Percentiles rank a stretch among this genome's conserved stretches.
Evolutionary conservation across 2,797 vertebrate genomes (phyloP).

Genomic region (Paguma larvata): DNA sequence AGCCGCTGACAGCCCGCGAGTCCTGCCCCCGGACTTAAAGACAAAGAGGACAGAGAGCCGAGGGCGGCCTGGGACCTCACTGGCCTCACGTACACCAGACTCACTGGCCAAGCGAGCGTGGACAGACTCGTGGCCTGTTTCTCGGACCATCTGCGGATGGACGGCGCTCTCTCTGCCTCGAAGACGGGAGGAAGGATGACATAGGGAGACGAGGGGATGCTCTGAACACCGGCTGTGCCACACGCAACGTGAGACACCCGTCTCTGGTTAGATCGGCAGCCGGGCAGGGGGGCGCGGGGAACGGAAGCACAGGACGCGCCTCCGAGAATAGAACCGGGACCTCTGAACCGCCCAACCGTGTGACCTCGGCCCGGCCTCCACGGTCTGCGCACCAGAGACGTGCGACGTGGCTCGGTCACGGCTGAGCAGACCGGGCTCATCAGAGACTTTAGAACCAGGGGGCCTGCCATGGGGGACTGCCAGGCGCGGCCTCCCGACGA

Average conservation of each 20-base stretch:
- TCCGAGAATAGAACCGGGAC: not conserved
- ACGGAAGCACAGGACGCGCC: not conserved
- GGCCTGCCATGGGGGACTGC: not conserved
- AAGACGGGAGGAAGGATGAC: fast-evolving
- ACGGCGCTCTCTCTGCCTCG: fast-evolving
- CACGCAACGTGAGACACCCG: no score
- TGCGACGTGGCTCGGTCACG: not conserved
- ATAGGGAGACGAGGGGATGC: not conserved
- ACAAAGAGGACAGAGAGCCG: not conserved
- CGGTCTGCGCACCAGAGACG: not conserved
- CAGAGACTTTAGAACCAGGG: not conserved
- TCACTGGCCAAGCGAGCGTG: fast-evolving
- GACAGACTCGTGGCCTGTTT: not conserved
- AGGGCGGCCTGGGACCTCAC: not conserved
- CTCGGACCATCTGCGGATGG: not conserved
- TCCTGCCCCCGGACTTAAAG: not conserved
- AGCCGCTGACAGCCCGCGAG: not conserved
- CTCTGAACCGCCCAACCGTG: not conserved
- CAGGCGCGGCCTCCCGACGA: no score
- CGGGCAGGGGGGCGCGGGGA: not conserved
- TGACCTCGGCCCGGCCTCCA: not conserved
- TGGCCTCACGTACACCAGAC: no score
- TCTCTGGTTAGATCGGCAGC: no score
- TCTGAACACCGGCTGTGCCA: not conserved
- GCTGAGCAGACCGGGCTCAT: not conserved